These are phyloP conservation scores for Trichopria drosophilae DNA, from an alignment of 2,888 invertebrate genomes.

Conservation along the genomic window DNA sequence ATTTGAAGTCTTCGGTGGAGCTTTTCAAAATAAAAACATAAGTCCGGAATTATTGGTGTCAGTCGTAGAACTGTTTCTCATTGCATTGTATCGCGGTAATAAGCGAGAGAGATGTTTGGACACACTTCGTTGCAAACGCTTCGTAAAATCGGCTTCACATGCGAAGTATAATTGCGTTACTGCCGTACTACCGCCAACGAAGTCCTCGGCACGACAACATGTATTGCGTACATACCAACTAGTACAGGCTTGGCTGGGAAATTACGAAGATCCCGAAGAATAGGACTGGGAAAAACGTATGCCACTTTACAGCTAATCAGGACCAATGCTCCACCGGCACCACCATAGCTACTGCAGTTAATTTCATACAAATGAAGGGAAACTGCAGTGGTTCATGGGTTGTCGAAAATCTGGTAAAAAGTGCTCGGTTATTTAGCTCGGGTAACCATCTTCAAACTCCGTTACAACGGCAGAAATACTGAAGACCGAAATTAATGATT, in stretches of 20 bases:
- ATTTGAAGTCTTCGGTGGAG: background rate
- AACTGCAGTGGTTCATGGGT: too few relatives aligned
- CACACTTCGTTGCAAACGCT: background rate
- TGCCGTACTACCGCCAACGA: constrained; percentile 1
- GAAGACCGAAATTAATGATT: too few relatives aligned
- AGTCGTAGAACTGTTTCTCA: constrained; percentile 1
- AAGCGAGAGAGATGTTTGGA: background rate
- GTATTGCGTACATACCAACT: constrained; percentile 1
- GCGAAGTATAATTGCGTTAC: background rate
- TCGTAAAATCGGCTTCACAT: background rate
- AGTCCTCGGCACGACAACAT: constrained; percentile 3
- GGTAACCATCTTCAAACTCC: too few relatives aligned
- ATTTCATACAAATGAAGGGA: too few relatives aligned
- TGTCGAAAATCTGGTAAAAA: too few relatives aligned
- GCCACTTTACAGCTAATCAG: too few relatives aligned
- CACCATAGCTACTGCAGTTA: too few relatives aligned
- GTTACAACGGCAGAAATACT: too few relatives aligned
- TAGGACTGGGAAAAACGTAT: too few relatives aligned
- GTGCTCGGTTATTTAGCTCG: too few relatives aligned
- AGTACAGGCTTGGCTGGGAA: constrained; percentile 16
- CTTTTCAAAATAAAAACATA: constrained; percentile 6
- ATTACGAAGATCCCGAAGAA: too few relatives aligned
- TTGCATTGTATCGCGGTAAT: background rate
- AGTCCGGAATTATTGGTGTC: background rate
- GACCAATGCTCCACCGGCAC: too few relatives aligned